These are phyloP conservation scores for Atta cephalotes DNA, from an alignment of 1,140 invertebrate genomes.

Conservation along the genomic window DNA sequence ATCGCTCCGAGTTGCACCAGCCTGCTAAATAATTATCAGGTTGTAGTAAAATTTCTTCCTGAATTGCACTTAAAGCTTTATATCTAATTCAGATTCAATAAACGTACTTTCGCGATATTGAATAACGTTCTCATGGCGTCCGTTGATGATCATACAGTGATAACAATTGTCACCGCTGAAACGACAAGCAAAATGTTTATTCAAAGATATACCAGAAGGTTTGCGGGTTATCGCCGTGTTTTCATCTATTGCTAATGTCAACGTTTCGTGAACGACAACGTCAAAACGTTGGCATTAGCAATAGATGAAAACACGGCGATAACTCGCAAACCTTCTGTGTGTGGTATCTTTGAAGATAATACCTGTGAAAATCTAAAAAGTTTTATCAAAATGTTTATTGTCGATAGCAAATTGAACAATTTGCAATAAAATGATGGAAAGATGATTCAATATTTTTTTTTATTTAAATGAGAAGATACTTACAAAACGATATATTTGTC, in stretches of 20 bases:
- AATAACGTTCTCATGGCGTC: conserved; percentile 89
- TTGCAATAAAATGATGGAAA: background rate
- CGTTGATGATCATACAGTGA: conserved; percentile 89
- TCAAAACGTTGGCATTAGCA: too few relatives aligned
- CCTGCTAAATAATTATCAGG: conserved; percentile 85
- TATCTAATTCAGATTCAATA: background rate
- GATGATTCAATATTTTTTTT: background rate
- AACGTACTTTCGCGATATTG: conserved; percentile 90
- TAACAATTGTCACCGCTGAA: conserved; percentile 86
- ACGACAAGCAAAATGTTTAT: background rate
- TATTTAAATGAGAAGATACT: conserved; percentile 66
- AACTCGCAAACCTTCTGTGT: too few relatives aligned
- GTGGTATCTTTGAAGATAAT: too few relatives aligned
- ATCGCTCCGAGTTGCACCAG: conserved; percentile 85
- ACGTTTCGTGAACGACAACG: too few relatives aligned
- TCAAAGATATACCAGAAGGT: too few relatives aligned
- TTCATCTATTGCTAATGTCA: too few relatives aligned
- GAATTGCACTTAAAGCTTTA: background rate
- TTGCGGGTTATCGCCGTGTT: too few relatives aligned
- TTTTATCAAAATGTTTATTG: too few relatives aligned
- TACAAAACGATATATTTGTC: conserved; percentile 86
- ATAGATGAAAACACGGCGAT: too few relatives aligned
- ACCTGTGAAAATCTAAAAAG: too few relatives aligned
- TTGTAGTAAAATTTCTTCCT: background rate
- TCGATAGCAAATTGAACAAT: background rate